Conservation (phyloP, 2,888 invertebrate genomes). For the Eristalis pertinax region DNA sequence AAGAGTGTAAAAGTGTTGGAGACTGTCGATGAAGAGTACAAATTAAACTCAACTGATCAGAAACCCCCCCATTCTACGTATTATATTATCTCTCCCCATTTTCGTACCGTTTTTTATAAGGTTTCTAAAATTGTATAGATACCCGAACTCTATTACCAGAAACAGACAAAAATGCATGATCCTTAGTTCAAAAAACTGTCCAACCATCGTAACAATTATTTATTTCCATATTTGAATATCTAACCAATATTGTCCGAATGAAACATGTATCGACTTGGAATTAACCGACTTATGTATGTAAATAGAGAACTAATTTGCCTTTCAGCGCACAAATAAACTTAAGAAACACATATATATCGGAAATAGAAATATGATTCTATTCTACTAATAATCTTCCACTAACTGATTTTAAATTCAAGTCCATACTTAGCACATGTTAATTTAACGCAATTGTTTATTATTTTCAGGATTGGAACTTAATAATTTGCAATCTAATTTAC, state of each 20-base stretch:
- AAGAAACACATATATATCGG: not conserved
- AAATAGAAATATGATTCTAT: not conserved
- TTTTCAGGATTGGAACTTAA: conserved; percentile 56
- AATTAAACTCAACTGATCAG: no score
- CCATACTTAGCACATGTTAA: not conserved
- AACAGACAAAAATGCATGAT: not conserved
- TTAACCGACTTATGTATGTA: not conserved
- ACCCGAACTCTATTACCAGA: not conserved
- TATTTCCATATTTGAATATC: not conserved
- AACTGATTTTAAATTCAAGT: not conserved
- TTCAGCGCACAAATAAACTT: not conserved
- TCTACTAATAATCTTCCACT: not conserved
- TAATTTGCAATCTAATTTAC: conserved; percentile 80
- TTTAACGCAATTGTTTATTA: not conserved
- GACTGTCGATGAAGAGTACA: no score
- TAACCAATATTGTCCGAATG: not conserved
- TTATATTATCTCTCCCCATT: no score
- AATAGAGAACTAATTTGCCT: not conserved
- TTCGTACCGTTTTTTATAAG: not conserved
- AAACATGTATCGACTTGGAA: not conserved
- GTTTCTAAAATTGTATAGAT: not conserved
- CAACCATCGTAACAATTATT: not conserved
- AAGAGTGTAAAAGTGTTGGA: no score
- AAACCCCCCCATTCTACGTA: no score
- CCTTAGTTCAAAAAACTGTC: not conserved